Evolutionary conservation across 2,888 invertebrate species (phyloP).

Genomic region (Bombylius discolor): DNA sequence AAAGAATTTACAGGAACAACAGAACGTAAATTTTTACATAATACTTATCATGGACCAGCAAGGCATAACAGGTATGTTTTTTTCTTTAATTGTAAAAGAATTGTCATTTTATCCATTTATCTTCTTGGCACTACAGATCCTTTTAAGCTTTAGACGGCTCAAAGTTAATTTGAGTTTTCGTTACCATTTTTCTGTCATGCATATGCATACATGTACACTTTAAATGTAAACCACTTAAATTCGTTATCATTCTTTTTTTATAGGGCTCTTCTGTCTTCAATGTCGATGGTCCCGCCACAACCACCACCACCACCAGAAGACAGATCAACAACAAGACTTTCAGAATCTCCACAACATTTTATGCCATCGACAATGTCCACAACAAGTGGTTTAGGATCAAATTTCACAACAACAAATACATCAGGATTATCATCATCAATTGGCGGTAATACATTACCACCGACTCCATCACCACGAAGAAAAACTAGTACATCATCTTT

Average conservation of each 20-base stretch:
- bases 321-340: slow-evolving; percentile 42
- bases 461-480: slow-evolving; percentile 56
- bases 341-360: slow-evolving; percentile 62
- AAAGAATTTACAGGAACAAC: slow-evolving; percentile 18
- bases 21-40: slow-evolving; percentile 44
- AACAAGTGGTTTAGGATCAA: slow-evolving; percentile 42
- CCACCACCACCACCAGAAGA: slow-evolving; percentile 40
- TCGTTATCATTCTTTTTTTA: not conserved
- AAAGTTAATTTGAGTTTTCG: no score
- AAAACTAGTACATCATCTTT: slow-evolving; percentile 61
- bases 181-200: no score
- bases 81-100: no score
- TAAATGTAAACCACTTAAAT: no score
- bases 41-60: slow-evolving; percentile 83
- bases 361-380: slow-evolving; percentile 41
- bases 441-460: slow-evolving; percentile 38
- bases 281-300: slow-evolving; percentile 29
- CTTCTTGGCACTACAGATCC: no score
- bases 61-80: slow-evolving; percentile 49
- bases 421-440: slow-evolving; percentile 32
- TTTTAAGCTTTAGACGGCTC: no score
- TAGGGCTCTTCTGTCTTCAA: slow-evolving; percentile 22
- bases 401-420: slow-evolving; percentile 36
- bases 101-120: no score
- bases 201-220: no score